phyloP scores from a whole-genome alignment of 2,113 vertebrate species.

The Pituophis catenifer region DNA sequence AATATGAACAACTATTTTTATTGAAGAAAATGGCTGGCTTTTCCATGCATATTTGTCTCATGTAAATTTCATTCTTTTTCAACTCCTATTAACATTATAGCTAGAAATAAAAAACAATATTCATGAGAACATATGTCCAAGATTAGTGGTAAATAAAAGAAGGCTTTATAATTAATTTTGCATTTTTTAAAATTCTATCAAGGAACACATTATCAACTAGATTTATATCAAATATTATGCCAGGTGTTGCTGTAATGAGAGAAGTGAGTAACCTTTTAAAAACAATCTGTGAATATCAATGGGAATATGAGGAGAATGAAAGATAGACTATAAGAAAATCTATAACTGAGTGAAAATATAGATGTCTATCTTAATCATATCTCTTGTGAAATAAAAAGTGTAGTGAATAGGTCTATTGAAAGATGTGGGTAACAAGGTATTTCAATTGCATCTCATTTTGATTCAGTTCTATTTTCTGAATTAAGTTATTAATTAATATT shows the following conservation, averaged over 20 bases:
- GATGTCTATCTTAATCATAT: neutral
- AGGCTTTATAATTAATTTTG: neutral
- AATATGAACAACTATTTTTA: slow-evolving; percentile 27
- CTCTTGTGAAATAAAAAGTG: neutral
- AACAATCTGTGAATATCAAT: neutral
- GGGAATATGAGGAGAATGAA: neutral
- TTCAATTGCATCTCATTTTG: neutral
- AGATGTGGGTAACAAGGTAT: neutral
- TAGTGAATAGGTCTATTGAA: neutral
- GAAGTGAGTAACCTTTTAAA: neutral
- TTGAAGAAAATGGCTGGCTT: neutral
- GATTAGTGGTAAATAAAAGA: neutral
- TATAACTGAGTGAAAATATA: neutral
- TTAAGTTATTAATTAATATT: neutral
- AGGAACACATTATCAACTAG: neutral
- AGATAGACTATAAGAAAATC: neutral
- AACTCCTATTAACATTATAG: neutral
- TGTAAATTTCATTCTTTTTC: slow-evolving; percentile 8
- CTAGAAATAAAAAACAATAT: neutral
- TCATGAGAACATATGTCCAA: neutral
- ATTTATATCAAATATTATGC: neutral
- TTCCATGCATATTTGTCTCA: slow-evolving; percentile 27
- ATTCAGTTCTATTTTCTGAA: neutral
- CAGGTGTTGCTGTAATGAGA: neutral
- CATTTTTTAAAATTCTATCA: neutral